These are phyloP conservation scores for Goniozus legneri DNA, from an alignment of 1,140 invertebrate genomes.

Conservation along the genomic window DNA sequence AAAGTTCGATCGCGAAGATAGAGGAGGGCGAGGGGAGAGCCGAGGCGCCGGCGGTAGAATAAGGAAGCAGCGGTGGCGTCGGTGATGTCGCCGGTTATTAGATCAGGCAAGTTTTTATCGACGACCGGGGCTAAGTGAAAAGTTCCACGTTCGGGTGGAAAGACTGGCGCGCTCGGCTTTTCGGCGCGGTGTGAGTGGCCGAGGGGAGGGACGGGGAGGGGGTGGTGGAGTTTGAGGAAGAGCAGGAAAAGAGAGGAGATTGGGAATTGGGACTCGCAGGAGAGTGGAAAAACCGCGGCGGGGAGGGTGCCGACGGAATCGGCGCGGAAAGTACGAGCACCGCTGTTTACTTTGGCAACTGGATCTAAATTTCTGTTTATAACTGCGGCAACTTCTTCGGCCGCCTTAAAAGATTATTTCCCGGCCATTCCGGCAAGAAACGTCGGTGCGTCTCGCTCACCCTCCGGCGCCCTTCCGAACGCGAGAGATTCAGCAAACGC, in stretches of 20 bases:
- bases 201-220: background rate
- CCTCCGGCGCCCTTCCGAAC: background rate
- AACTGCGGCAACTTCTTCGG: constrained; percentile 39
- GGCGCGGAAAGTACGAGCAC: constrained; percentile 1
- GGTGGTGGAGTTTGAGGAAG: background rate
- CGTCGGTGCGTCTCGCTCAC: background rate
- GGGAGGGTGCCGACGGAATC: background rate
- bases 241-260: background rate
- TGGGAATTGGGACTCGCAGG: background rate
- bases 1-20: constrained; percentile 16
- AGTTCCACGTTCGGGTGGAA: constrained; percentile 32
- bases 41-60: background rate
- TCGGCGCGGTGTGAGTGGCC: background rate
- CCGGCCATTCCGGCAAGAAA: constrained; percentile 12
- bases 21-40: background rate
- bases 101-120: constrained; percentile 43
- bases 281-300: background rate
- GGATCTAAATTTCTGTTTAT: constrained; percentile 49
- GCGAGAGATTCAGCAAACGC: background rate
- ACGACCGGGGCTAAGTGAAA: constrained; percentile 40
- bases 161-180: constrained; percentile 1
- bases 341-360: constrained; percentile 43
- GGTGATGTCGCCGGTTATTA: constrained; percentile 37
- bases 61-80: constrained; percentile 11
- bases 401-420: constrained; percentile 43